Base-by-base conservation (phyloP, 1,140 invertebrate genomes). In the Ips nitidus region DNA sequence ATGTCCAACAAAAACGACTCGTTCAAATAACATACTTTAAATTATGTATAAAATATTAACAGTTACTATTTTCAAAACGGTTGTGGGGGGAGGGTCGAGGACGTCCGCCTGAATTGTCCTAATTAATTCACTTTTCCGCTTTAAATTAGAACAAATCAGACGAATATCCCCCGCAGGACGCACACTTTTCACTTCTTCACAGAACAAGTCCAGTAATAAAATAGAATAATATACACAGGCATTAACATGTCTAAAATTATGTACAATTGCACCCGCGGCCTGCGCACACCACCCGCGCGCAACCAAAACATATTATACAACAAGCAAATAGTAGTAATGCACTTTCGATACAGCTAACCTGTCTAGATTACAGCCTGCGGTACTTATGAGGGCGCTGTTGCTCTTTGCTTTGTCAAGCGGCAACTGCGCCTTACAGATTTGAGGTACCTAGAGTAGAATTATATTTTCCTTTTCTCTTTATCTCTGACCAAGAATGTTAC, bases 1-100 rank as follows among this genome's bases (percentile, higher is more conserved):
- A 80, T 79, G 75, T 80, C 79, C 78, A 80, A 80, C 79, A 79
- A 79, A 74, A 80, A 79, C 79, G 75, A 79, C 75, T 78, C 79
- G 71, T 79, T 75, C 77, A 77, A 78, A 77, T 80, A 80, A 80
- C 79, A 74, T 80, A 80, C 75, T 78, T 80, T 80, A 80, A 80
- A 80, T 80, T 80, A 80, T 80, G 78, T 80, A 80, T 80, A 80
- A 80, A 80, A 80, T 80, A 80, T 80, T 80, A 80, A 80, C 79
- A 80, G 79, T 80, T 80, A 80, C 76, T 79, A 80, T 78, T 79
- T 76, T 75, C 71, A 72, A 69, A 66, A 75, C 68, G 68, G 67
- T 74, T 77, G 77, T 78, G 79, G 80, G 77, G 76, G 77, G 76
- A 79, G 79, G 77, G 75, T 22, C 22, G 22, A 22, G 22, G 22